These are phyloP conservation scores for Pheucticus melanocephalus DNA, from an alignment of 2,113 vertebrate species.

Conservation along the genomic window DNA sequence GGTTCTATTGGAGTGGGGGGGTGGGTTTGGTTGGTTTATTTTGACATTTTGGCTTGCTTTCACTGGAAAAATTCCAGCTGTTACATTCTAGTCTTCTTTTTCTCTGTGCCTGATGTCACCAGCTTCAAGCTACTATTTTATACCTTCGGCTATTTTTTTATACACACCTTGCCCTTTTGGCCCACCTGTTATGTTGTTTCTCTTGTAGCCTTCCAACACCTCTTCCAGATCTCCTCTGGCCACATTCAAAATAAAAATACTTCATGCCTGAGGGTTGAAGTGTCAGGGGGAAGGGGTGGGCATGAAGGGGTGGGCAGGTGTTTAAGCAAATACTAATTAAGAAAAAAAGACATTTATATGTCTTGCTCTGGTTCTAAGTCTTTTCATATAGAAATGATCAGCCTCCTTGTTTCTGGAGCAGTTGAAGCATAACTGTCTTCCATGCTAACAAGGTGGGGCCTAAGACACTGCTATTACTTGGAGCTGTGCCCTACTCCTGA, in stretches of 20 bases:
- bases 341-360: not conserved
- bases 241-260: not conserved
- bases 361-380: not conserved
- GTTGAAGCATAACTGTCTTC: not conserved
- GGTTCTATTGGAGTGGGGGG: accelerated
- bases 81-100: not conserved
- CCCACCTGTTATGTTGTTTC: not conserved
- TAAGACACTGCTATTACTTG: not conserved
- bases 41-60: not conserved
- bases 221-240: not conserved
- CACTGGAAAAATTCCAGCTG: not conserved
- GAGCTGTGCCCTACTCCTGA: not conserved
- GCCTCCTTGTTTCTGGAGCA: not conserved
- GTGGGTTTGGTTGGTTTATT: not conserved
- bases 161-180: not conserved
- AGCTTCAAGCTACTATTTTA: not conserved
- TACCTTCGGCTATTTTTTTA: not conserved
- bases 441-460: not conserved
- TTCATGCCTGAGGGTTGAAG: not conserved
- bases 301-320: not conserved
- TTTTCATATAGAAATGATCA: not conserved
- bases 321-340: not conserved
- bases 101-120: not conserved
- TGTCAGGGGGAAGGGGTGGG: too few relatives aligned
- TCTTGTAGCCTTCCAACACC: not conserved